These are phyloP conservation scores for Alaudala cheleensis DNA, from an alignment of 2,113 vertebrate species.

Conservation along the genomic window DNA sequence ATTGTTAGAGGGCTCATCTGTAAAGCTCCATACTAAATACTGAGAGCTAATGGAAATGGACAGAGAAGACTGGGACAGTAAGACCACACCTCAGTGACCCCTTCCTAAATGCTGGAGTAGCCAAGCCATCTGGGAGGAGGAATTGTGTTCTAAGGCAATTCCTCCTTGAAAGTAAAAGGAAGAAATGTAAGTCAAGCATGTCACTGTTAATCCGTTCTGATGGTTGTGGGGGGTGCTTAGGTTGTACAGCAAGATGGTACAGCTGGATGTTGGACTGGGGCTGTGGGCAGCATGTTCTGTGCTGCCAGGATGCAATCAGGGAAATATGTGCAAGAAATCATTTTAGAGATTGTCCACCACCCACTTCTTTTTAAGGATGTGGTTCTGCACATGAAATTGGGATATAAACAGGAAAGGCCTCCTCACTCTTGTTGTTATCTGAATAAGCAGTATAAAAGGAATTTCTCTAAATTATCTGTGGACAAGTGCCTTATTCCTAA, in stretches of 20 bases:
- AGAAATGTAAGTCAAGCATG: background rate
- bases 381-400: background rate
- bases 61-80: background rate
- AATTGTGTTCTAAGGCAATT: background rate
- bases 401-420: background rate
- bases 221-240: background rate
- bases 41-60: background rate
- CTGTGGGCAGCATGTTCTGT: background rate
- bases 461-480: background rate
- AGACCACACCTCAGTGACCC: background rate
- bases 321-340: background rate
- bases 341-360: background rate
- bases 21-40: background rate
- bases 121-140: background rate
- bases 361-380: background rate
- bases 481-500: background rate
- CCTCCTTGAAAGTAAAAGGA: background rate
- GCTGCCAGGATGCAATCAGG: background rate
- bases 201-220: background rate
- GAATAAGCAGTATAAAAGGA: background rate
- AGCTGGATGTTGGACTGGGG: background rate
- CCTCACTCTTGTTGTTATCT: background rate
- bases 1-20: background rate
- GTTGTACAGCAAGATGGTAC: background rate
- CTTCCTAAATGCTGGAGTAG: background rate